Base-by-base conservation (phyloP, 2,797 vertebrate species). In the Leptoclinus maculatus region DNA sequence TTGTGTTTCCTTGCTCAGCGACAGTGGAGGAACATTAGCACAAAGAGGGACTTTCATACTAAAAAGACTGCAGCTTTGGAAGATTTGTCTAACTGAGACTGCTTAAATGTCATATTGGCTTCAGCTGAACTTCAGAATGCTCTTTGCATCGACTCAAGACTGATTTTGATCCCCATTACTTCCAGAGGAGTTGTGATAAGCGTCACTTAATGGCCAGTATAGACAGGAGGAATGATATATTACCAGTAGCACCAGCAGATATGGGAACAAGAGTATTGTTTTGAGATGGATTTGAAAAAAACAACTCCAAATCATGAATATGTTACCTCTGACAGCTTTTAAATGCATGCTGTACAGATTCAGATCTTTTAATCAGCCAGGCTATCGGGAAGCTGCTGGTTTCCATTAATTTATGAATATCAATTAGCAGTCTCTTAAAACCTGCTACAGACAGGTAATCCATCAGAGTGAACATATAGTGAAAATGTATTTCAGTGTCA, bases 1-100 rank as follows among this genome's bases (percentile, higher is more conserved):
- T 25, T 71, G 69, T 29, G 66, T 70, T 29, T 47, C 57, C n/a
- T 32, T 25, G 10, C 27, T 59, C 29, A 59, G 56, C 56, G 17
- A n/a, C 14, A 59, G 39, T 9, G 16, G 32, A 60, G 23, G 6
- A n/a, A 39, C 39, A 36, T 21, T 13, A 38, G 34, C n/a, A 23
- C 4, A 23, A 23, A 32, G 53, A 54, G 11, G 3, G 7, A 43
- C 16, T 54, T n/a, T 14, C 5, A 49, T 62, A 21, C 16, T n/a
- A 38, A 71, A 62, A 21, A 53, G 27, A 19, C 16, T 38, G 23
- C 32, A 38, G 11, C 16, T 71, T 54, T 32, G 17, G 34, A 29
- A n/a, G 16, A 51, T 36, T 38, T 49, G 29, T 38, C 41, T 25
- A 32, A 43, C 4, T n/a, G 12, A 57, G 7, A 45, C 27, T 6